These are phyloP conservation scores for Buceros bicornis DNA, from an alignment of 2,797 vertebrate genomes.

Conservation along the genomic window DNA sequence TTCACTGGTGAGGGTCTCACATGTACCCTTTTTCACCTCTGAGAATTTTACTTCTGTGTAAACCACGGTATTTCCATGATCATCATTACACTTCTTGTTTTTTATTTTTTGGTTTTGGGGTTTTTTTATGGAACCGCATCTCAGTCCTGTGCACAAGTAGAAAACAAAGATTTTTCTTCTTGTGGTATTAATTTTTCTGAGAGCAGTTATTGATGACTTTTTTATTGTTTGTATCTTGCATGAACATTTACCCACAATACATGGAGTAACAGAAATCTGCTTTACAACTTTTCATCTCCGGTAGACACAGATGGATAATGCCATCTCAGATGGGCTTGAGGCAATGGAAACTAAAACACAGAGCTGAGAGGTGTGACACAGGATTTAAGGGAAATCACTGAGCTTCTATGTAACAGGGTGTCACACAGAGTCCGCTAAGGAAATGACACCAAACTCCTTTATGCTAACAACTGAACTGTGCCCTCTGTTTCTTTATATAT, in stretches of 20 bases:
- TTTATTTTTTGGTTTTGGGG: too few species aligned
- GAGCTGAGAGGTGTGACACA: background rate
- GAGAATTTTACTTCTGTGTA: background rate
- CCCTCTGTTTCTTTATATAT: background rate
- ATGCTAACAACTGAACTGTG: background rate
- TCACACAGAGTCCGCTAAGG: background rate
- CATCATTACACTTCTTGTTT: background rate
- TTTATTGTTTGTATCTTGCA: background rate
- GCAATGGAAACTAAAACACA: background rate
- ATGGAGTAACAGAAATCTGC: constrained; percentile 17
- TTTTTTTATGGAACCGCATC: background rate
- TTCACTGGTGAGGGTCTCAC: background rate
- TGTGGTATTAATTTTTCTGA: background rate
- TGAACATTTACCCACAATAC: background rate
- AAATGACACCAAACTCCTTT: background rate
- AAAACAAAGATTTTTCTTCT: background rate
- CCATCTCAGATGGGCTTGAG: background rate
- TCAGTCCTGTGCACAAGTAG: background rate
- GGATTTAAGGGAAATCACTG: background rate
- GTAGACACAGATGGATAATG: constrained; percentile 37
- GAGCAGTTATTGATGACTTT: background rate
- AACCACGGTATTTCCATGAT: background rate
- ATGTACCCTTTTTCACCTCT: background rate
- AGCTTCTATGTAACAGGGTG: background rate
- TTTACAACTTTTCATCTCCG: background rate